Evolutionary conservation across 2,113 vertebrate species (phyloP).

Genomic region (Fukomys damarensis): DNA sequence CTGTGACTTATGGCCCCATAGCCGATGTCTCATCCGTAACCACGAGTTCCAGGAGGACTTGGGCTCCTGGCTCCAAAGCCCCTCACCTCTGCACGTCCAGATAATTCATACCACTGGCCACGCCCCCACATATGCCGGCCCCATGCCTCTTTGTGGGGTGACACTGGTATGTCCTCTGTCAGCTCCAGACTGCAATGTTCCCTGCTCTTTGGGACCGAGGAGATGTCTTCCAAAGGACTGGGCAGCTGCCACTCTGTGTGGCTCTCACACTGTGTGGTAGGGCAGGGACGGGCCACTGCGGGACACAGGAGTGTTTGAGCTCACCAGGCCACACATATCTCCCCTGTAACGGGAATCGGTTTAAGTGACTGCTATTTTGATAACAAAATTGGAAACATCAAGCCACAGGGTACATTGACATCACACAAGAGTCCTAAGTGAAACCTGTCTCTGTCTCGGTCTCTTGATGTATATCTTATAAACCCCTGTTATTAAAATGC

Average conservation of each 20-base stretch:
- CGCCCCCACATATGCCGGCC: too few species aligned
- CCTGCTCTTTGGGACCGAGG: neutral
- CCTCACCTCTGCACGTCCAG: neutral
- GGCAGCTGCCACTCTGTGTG: too few species aligned
- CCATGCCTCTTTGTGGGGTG: too few species aligned
- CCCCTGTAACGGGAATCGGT: too few species aligned
- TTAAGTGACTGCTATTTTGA: neutral
- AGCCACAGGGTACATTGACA: neutral
- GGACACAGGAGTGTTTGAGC: neutral
- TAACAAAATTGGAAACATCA: neutral
- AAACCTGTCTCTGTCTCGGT: neutral
- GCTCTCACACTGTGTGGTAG: fast-evolving
- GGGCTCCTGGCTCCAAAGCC: too few species aligned
- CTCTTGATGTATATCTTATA: neutral
- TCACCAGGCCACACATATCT: neutral
- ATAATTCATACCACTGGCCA: neutral
- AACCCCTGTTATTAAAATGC: neutral
- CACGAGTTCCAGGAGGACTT: too few species aligned
- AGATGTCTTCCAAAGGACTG: too few species aligned
- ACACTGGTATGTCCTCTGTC: neutral
- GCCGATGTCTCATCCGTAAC: too few species aligned
- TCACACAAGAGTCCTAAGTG: neutral
- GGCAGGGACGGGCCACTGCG: too few species aligned
- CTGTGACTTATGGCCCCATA: too few species aligned
- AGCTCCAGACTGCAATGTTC: neutral